Evolutionary conservation across 2,888 invertebrate genomes (phyloP), one percentile per base, ranked within the genome.

Genomic region (Drosophila suboccidentalis): DNA sequence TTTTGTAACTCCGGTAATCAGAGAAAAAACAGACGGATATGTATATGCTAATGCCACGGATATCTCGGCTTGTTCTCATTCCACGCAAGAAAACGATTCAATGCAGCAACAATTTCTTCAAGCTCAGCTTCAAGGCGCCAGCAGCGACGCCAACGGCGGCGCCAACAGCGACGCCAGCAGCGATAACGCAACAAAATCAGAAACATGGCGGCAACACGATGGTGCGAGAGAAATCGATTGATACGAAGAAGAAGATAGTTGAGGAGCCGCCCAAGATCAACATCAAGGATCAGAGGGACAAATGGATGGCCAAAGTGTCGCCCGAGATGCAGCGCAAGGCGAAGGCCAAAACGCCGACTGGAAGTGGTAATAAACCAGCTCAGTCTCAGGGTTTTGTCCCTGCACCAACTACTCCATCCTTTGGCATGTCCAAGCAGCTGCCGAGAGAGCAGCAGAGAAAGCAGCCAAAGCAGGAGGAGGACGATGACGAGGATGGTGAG

Each of bases 291-390:
- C 85, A 80, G 64, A 66, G 89, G 5, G 87, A 71, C 6, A 84
- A 89, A n/a, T 89, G 85, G 89, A n/a, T 85, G 76, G 87, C 84
- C 13, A 82, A 78, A 11, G 82, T 87, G 0, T 65, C 73, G 8
- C 77, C 82, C 2, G 64, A 75, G 9, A 46, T 63, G 60, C 70
- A 64, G n/a, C 69, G 60, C 3, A 73, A 75, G 34, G 26, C 19
- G 19, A 71, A n/a, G 53, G 39, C 0, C 38, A 38, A 17, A 50
- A 32, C 0, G 26, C 26, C 29, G 22, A 0, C 50, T 0, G 15
- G 9, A 46, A 8, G 26, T 6, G 59, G n/a, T 9, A 13, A 19
- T 26, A 53, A 53, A 6, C 3, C 44, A 4, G 19, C n/a, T 1
- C 50, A 39, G 8, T 3, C 38, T 26, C 26, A 0, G 10, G 32